These are phyloP conservation scores for Lophotriccus pileatus DNA, from an alignment of 2,797 vertebrate genomes.

Conservation along the genomic window DNA sequence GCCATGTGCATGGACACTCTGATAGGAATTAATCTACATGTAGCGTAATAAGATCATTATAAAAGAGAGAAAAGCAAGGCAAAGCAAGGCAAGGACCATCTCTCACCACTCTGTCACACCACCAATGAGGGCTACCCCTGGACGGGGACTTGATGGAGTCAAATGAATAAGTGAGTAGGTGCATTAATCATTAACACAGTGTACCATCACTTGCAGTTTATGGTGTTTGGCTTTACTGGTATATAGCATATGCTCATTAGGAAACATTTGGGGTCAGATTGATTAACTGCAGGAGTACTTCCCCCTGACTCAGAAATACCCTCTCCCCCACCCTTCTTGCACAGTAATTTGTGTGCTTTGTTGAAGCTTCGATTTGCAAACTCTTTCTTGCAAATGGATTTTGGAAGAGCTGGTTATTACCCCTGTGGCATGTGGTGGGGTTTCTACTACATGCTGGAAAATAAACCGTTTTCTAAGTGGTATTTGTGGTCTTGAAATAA, in stretches of 20 bases:
- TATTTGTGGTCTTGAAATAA: neutral
- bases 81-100: neutral
- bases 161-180: fast-evolving
- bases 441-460: neutral
- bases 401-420: neutral
- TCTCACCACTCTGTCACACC: neutral
- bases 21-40: neutral
- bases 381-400: neutral
- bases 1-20: neutral
- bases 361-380: neutral
- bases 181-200: fast-evolving
- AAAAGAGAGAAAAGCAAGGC: neutral
- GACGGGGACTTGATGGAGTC: neutral
- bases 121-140: neutral
- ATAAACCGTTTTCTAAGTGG: neutral
- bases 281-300: neutral
- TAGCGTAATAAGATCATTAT: neutral
- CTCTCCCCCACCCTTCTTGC: neutral
- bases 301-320: fast-evolving
- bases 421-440: neutral
- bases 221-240: neutral
- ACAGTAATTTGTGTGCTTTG: neutral
- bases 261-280: neutral
- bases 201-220: neutral
- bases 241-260: neutral